Percentiles rank a stretch among this genome's conserved stretches.
phyloP scores from a whole-genome alignment of 2,888 invertebrate genomes.

The Phyllotreta striolata region DNA sequence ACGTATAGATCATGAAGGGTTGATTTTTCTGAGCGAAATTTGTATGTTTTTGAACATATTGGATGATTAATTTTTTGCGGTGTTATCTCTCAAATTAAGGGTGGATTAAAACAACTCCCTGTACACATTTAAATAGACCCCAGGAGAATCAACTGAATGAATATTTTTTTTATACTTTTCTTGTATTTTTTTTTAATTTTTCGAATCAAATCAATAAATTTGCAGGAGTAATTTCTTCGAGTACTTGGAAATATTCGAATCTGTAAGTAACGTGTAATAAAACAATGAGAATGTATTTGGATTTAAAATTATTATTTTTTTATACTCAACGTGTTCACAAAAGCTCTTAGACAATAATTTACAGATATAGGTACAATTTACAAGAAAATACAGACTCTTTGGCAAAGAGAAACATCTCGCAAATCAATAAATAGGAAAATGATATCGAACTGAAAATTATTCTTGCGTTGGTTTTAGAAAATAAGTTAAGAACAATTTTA shows the following conservation, averaged over 20 bases:
- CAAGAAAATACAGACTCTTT: conserved; percentile 57
- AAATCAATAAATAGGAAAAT: conserved; percentile 22
- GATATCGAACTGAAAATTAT: conserved; percentile 15
- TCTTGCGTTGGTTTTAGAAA: neutral
- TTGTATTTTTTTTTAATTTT: too few species aligned
- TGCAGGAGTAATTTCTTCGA: too few species aligned
- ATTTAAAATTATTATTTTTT: conserved; percentile 61
- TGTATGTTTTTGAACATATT: too few species aligned
- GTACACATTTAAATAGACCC: too few species aligned
- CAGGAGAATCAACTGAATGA: too few species aligned
- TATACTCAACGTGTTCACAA: conserved; percentile 61
- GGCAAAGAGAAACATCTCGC: conserved; percentile 55
- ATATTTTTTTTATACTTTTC: too few species aligned
- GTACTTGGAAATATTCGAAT: neutral
- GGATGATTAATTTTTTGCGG: too few species aligned
- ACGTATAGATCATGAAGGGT: too few species aligned
- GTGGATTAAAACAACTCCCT: too few species aligned
- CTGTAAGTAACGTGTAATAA: neutral
- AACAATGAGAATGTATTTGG: conserved; percentile 42
- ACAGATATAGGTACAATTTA: conserved; percentile 55
- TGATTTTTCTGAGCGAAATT: too few species aligned
- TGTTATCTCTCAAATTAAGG: neutral
- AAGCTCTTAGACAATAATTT: conserved; percentile 60
- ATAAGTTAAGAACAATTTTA: conserved; percentile 15
- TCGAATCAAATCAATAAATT: conserved; percentile 4